Percentiles rank a stretch among this genome's conserved stretches.
phyloP scores from a whole-genome alignment of 2,888 invertebrate genomes.

The Trissolcus brochymenae region DNA sequence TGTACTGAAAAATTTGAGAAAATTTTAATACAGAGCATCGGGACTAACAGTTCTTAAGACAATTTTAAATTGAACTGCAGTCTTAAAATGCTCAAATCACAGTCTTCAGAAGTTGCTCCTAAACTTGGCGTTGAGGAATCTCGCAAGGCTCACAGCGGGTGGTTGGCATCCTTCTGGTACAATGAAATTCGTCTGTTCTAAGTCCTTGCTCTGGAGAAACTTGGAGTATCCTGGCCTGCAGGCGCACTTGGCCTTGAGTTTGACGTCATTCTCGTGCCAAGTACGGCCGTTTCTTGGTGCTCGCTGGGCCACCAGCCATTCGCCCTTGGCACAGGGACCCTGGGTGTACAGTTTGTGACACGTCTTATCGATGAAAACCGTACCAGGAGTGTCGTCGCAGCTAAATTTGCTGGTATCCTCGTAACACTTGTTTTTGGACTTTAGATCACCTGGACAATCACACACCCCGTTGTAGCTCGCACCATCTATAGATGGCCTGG shows the following conservation, averaged over 20 bases:
- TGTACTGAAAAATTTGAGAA: not conserved
- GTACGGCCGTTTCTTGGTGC: conserved; percentile 65
- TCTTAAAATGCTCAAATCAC: conserved; percentile 22
- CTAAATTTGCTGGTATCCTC: conserved; percentile 74
- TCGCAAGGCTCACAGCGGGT: conserved; percentile 81
- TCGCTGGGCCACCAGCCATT: conserved; percentile 82
- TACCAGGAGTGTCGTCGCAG: conserved; percentile 75
- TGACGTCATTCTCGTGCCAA: conserved; percentile 63
- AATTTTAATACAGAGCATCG: not conserved
- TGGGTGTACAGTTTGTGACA: conserved; percentile 87
- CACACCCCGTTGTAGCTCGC: conserved; percentile 90
- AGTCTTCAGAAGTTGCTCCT: conserved; percentile 59
- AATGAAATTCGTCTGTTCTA: conserved; percentile 70
- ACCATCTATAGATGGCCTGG: conserved; percentile 87
- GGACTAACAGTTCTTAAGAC: too few relatives aligned
- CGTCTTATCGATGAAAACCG: conserved; percentile 81
- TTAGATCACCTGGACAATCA: conserved; percentile 80
- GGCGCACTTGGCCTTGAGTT: conserved; percentile 80
- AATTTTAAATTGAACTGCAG: not conserved
- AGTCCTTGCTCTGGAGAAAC: conserved; percentile 68
- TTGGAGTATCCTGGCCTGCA: conserved; percentile 83
- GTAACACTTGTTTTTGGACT: conserved; percentile 66
- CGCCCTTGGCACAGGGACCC: conserved; percentile 85
- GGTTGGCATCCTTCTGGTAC: conserved; percentile 78
- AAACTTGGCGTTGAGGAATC: conserved; percentile 79